These are phyloP conservation scores for Picathartes gymnocephalus DNA, from an alignment of 2,113 vertebrate species.

Conservation along the genomic window DNA sequence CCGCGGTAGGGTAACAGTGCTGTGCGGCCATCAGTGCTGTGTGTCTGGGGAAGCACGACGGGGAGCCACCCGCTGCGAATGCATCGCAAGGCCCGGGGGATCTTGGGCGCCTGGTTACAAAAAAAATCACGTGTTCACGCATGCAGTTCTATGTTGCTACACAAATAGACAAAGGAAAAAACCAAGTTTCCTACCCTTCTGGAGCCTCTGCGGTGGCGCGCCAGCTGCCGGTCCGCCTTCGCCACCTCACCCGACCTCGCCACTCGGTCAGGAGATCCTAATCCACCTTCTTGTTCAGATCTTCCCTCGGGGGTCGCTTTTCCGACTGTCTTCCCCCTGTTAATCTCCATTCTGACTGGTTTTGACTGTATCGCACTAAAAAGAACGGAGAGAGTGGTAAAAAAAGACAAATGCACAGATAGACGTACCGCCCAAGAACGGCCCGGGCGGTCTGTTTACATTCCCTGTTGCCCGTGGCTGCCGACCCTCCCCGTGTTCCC, in stretches of 20 bases:
- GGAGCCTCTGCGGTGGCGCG: neutral
- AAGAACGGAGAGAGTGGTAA: neutral
- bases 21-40: fast-evolving
- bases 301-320: neutral
- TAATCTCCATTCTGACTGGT: neutral
- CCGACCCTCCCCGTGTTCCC: neutral
- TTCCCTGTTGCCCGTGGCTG: neutral
- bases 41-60: fast-evolving
- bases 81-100: neutral
- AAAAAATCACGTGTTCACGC: neutral
- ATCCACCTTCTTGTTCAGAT: neutral
- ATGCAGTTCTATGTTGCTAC: neutral
- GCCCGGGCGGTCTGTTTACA: fast-evolving
- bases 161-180: neutral
- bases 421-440: fast-evolving
- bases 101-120: neutral
- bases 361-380: neutral
- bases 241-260: neutral
- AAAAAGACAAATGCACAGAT: fast-evolving
- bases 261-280: fast-evolving
- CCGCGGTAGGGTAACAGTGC: neutral
- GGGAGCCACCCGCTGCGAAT: fast-evolving
- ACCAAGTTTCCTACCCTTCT: neutral
- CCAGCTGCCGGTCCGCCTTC: neutral
- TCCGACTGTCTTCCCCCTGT: neutral